Evolutionary conservation across 2,113 vertebrate genomes (phyloP).

Genomic region (Damaliscus lunatus): DNA sequence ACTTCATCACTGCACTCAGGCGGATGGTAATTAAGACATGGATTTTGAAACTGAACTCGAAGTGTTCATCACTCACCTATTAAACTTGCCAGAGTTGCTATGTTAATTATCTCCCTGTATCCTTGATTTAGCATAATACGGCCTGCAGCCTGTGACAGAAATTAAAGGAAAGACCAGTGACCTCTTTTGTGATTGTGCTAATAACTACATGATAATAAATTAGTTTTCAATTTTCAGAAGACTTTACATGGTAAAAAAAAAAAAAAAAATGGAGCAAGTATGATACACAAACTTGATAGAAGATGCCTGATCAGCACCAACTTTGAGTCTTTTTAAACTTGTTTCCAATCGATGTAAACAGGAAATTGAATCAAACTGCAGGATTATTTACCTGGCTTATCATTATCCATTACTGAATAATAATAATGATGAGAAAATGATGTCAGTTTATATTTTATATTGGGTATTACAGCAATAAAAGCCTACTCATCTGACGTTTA

Average conservation of each 20-base stretch:
- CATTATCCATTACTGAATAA: background rate
- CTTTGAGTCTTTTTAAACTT: background rate
- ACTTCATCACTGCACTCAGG: slow-evolving; percentile 75
- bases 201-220: slow-evolving; percentile 88
- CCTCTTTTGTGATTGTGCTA: slow-evolving; percentile 87
- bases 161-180: slow-evolving; percentile 88
- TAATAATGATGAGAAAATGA: background rate
- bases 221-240: slow-evolving; percentile 85
- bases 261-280: slow-evolving; percentile 72
- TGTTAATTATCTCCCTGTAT: slow-evolving; percentile 97
- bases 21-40: slow-evolving; percentile 84
- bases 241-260: slow-evolving; percentile 79
- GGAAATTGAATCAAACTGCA: background rate
- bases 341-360: background rate
- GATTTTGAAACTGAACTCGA: slow-evolving; percentile 82
- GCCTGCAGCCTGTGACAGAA: slow-evolving; percentile 91
- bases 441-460: background rate
- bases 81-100: slow-evolving; percentile 95
- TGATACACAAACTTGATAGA: slow-evolving; percentile 76
- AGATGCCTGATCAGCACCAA: slow-evolving; percentile 69
- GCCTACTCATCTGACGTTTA: background rate
- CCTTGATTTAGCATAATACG: slow-evolving; percentile 95
- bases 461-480: background rate
- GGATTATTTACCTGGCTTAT: background rate
- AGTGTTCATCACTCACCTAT: slow-evolving; percentile 94